Evolutionary conservation across 2,888 invertebrate species (phyloP).

Genomic region (Macropis europaea): DNA sequence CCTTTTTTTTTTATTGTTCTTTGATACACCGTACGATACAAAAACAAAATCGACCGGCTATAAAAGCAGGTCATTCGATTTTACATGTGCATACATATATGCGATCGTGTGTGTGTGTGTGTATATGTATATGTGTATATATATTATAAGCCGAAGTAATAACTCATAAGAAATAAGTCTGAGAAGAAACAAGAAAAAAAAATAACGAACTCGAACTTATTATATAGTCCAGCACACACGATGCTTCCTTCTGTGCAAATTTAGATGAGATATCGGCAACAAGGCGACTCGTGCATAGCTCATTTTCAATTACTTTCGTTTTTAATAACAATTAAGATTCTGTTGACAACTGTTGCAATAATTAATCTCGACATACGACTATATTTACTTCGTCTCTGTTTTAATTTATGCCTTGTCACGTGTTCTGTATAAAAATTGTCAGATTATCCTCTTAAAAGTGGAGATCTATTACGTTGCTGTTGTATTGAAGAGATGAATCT

Average conservation of each 20-base stretch:
- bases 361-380: no score
- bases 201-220: no score
- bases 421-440: no score
- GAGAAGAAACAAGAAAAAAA: slow-evolving; percentile 55
- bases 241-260: slow-evolving; percentile 48
- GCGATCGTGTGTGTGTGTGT: slow-evolving; percentile 12
- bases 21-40: slow-evolving; percentile 15
- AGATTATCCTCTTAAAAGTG: no score
- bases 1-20: neutral
- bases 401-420: no score
- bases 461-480: no score
- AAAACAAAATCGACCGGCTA: slow-evolving; percentile 16
- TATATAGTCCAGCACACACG: slow-evolving; percentile 57
- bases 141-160: slow-evolving; percentile 52
- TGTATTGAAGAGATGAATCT: no score
- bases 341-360: no score
- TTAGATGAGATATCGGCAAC: slow-evolving; percentile 34
- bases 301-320: neutral
- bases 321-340: neutral
- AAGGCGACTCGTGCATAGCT: slow-evolving; percentile 34
- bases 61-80: slow-evolving; percentile 32
- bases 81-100: slow-evolving; percentile 41
- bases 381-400: no score
- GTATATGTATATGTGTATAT: slow-evolving; percentile 29
- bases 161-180: slow-evolving; percentile 60